Evolutionary conservation across 1,140 invertebrate genomes (phyloP).

Genomic region (Acromyrmex heyeri): DNA sequence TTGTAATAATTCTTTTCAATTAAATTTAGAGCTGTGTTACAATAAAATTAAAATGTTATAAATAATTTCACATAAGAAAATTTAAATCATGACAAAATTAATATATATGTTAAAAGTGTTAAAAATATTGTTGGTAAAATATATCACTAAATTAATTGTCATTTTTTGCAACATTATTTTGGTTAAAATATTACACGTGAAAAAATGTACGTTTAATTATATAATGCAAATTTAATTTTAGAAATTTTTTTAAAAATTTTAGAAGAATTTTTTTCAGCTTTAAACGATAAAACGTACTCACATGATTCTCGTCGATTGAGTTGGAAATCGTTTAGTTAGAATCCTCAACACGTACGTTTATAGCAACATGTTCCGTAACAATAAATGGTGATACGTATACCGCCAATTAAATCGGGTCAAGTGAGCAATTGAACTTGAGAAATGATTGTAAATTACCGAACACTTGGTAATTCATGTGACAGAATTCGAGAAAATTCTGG

Average conservation of each 20-base stretch:
- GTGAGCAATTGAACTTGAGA: constrained; percentile 77
- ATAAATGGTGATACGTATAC: constrained; percentile 40
- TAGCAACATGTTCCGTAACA: constrained; percentile 8
- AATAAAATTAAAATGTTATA: not conserved
- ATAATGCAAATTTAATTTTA: not conserved
- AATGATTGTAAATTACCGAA: constrained; percentile 73
- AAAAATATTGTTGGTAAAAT: not conserved
- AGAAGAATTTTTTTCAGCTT: not conserved
- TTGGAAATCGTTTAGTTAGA: constrained; percentile 34
- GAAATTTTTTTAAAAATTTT: not conserved
- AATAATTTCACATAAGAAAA: not conserved
- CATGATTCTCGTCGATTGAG: not conserved
- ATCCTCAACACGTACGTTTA: constrained; percentile 9
- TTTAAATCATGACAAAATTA: not conserved
- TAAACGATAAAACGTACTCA: not conserved
- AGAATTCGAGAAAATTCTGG: constrained; percentile 35
- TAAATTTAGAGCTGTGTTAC: too few relatives aligned
- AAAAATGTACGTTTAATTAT: not conserved
- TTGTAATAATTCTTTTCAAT: too few relatives aligned
- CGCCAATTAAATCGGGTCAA: constrained; percentile 69
- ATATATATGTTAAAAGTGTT: not conserved
- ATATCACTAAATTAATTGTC: not conserved
- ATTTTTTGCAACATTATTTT: not conserved
- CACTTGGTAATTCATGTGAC: constrained; percentile 51
- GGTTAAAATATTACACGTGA: not conserved